Evolutionary conservation across 2,888 invertebrate species (phyloP).

Genomic region (Drosophila mulleri): DNA sequence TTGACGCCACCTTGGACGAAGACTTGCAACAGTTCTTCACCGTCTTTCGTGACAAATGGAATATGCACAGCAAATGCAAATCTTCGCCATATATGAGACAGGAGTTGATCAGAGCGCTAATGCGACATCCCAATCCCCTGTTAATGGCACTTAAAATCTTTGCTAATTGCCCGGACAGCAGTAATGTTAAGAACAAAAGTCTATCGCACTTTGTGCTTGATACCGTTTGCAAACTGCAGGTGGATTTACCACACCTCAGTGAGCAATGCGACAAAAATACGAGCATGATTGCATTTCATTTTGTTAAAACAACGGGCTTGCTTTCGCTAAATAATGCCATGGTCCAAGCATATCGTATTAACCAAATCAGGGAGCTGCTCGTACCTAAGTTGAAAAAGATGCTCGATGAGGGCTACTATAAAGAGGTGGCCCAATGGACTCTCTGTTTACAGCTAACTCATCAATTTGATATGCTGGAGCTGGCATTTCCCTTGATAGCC

Average conservation of each 20-base stretch:
- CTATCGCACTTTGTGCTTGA: slow-evolving; percentile 86
- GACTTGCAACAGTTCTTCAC: slow-evolving; percentile 79
- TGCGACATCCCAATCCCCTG: slow-evolving; percentile 74
- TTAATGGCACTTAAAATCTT: slow-evolving; percentile 83
- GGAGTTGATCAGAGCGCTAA: slow-evolving; percentile 51
- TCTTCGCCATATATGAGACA: slow-evolving; percentile 61
- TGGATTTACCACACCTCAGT: slow-evolving; percentile 84
- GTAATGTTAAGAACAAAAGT: slow-evolving; percentile 84
- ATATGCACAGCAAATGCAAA: slow-evolving; percentile 76
- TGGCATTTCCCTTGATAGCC: slow-evolving; percentile 91
- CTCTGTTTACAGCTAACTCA: slow-evolving; percentile 89
- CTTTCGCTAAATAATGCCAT: slow-evolving; percentile 88
- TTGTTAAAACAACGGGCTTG: slow-evolving; percentile 89
- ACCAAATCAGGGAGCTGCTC: slow-evolving; percentile 87
- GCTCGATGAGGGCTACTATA: slow-evolving; percentile 87
- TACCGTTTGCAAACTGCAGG: slow-evolving; percentile 87
- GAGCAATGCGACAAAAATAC: slow-evolving; percentile 86
- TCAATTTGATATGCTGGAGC: slow-evolving; percentile 89
- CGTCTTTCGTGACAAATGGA: slow-evolving; percentile 80
- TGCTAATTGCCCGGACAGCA: slow-evolving; percentile 83
- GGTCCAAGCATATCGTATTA: slow-evolving; percentile 88
- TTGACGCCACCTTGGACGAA: slow-evolving; percentile 78
- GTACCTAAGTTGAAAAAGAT: slow-evolving; percentile 87
- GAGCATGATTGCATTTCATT: slow-evolving; percentile 90
- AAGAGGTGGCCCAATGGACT: slow-evolving; percentile 91